Evolutionary conservation across 30 jellyfish, hydroid and myxozoan genomes (phyloP).

Genomic region (Pseudorhiza aurosa): DNA sequence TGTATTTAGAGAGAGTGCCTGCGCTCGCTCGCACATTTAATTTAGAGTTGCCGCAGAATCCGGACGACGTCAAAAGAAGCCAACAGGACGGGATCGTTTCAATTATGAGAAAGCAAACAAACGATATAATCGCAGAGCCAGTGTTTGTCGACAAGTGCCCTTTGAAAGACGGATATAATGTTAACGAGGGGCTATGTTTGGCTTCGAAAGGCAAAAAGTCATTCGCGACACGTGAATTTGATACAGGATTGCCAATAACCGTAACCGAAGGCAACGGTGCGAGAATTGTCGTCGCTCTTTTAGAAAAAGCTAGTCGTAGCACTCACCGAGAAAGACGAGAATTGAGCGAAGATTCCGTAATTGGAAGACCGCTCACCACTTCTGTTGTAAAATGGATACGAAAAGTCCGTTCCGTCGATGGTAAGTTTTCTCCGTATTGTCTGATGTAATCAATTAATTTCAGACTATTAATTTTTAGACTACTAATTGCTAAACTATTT

Average conservation of each 20-base stretch:
- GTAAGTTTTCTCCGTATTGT: too few relatives aligned
- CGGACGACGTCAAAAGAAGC: neutral
- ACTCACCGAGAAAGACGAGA: slow-evolving; percentile 15
- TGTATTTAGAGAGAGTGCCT: neutral
- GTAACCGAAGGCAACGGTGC: neutral
- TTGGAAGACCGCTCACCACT: slow-evolving; percentile 30
- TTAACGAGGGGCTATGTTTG: slow-evolving; percentile 32
- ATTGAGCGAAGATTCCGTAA: neutral
- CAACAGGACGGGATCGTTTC: slow-evolving; percentile 22
- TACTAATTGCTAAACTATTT: too few relatives aligned
- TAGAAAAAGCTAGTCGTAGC: neutral
- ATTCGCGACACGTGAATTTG: slow-evolving; percentile 2
- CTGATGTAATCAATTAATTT: too few relatives aligned
- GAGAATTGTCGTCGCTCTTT: slow-evolving; percentile 31
- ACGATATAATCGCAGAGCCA: slow-evolving; percentile 5
- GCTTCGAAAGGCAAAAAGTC: neutral
- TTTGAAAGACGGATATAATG: slow-evolving; percentile 1
- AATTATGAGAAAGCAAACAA: slow-evolving; percentile 46
- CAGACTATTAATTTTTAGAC: too few relatives aligned
- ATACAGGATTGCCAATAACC: slow-evolving; percentile 44
- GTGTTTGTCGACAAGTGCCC: slow-evolving; percentile 50
- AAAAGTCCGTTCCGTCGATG: slow-evolving; percentile 36
- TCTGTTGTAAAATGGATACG: slow-evolving; percentile 54
- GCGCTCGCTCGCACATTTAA: neutral
- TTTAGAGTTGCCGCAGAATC: slow-evolving; percentile 40